Conservation (phyloP, 2,888 invertebrate species). For the Sphinx pinastri region DNA sequence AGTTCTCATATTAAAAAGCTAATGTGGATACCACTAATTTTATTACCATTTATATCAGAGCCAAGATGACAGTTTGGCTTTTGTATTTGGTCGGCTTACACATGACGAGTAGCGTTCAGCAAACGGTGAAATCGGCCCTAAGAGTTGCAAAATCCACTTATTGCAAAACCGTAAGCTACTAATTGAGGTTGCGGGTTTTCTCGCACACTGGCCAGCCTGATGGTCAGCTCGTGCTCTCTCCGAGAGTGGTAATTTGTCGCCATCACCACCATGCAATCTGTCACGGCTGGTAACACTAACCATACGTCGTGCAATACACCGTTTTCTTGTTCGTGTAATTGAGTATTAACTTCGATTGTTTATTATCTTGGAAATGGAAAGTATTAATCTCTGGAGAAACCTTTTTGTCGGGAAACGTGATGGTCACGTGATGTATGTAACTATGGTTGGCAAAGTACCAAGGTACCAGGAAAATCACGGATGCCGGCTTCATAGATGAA, state of each 20-base stretch:
- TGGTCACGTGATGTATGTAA: too few relatives aligned
- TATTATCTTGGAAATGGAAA: constrained; percentile 3
- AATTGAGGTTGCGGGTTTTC: constrained; percentile 14
- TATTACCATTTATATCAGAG: too few relatives aligned
- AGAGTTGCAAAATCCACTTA: background rate
- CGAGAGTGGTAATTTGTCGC: constrained; percentile 44
- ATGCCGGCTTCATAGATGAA: too few relatives aligned
- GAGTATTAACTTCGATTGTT: constrained; percentile 20
- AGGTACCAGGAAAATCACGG: too few relatives aligned
- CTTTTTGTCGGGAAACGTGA: too few relatives aligned
- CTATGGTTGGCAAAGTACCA: too few relatives aligned
- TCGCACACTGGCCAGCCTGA: constrained; percentile 10
- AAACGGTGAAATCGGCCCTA: too few relatives aligned
- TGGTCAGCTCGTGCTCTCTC: constrained; percentile 35
- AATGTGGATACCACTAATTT: too few relatives aligned
- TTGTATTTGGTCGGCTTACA: too few relatives aligned
- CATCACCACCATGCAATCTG: constrained; percentile 41
- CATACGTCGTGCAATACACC: constrained; percentile 30
- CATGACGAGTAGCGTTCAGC: too few relatives aligned
- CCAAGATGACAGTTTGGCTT: too few relatives aligned
- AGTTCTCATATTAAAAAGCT: too few relatives aligned
- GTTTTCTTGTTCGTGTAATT: constrained; percentile 32
- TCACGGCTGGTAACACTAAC: constrained; percentile 40
- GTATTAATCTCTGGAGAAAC: background rate
- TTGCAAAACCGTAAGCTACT: background rate